phyloP scores from a whole-genome alignment of 1,140 invertebrate species.

The Drosophila orosa region DNA sequence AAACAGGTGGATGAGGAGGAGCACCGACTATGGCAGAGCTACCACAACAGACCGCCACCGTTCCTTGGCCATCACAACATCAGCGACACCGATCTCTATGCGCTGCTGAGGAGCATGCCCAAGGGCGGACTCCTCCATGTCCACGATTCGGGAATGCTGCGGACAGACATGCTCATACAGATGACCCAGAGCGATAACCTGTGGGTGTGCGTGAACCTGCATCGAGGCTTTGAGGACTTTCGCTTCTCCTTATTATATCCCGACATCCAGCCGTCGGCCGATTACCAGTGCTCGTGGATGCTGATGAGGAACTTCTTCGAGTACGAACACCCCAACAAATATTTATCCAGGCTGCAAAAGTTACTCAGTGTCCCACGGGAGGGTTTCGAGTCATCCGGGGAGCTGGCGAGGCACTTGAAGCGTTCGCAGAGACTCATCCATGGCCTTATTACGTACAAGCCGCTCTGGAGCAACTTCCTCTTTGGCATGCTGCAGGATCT shows the following conservation, averaged over 20 bases:
- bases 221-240: constrained; percentile 76
- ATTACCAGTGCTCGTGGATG: constrained; percentile 85
- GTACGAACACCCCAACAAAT: not conserved
- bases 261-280: constrained; percentile 48
- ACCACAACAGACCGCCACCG: constrained; percentile 84
- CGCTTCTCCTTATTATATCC: constrained; percentile 74
- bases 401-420: constrained; percentile 88
- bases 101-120: constrained; percentile 88
- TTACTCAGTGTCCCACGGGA: constrained; percentile 19
- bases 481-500: constrained; percentile 88
- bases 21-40: constrained; percentile 42
- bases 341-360: constrained; percentile 11
- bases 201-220: constrained; percentile 60
- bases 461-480: constrained; percentile 89
- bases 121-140: constrained; percentile 90
- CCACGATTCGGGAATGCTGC: constrained; percentile 88
- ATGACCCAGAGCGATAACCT: constrained; percentile 31
- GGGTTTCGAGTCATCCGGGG: constrained; percentile 86
- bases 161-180: constrained; percentile 85
- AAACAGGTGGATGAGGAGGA: constrained; percentile 39
- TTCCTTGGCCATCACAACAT: constrained; percentile 88
- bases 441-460: constrained; percentile 88
- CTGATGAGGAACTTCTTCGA: constrained; percentile 85
- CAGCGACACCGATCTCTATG: constrained; percentile 87
- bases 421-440: constrained; percentile 87